These are phyloP conservation scores for Temnothorax longispinosus DNA, from an alignment of 1,140 invertebrate species.

Conservation along the genomic window DNA sequence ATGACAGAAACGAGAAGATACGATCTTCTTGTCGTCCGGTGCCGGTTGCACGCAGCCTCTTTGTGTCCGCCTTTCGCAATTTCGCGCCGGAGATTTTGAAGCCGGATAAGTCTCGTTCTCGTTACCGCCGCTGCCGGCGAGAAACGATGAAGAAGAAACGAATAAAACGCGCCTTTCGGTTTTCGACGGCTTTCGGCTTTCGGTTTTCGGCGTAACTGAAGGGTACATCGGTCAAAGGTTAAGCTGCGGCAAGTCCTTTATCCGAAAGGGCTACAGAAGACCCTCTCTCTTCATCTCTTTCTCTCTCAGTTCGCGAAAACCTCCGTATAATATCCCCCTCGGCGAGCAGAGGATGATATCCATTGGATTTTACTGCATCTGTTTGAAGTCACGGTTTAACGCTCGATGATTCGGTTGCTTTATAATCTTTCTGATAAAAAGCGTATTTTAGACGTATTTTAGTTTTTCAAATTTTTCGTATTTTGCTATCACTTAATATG, in stretches of 20 bases:
- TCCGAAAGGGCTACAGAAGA: neutral
- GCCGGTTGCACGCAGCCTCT: conserved; percentile 42
- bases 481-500: neutral
- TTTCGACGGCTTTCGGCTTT: conserved; percentile 30
- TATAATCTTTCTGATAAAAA: neutral
- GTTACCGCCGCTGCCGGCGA: conserved; percentile 10
- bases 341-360: conserved; percentile 17
- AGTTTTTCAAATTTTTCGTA: neutral
- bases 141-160: neutral
- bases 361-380: conserved; percentile 34
- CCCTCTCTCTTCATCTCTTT: neutral
- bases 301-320: conserved; percentile 13
- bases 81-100: conserved; percentile 43
- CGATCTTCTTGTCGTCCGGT: conserved; percentile 27
- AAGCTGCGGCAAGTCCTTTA: conserved; percentile 13
- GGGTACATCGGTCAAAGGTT: conserved; percentile 52
- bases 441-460: neutral
- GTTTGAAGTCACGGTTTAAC: conserved; percentile 20
- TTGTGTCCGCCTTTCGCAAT: conserved; percentile 53
- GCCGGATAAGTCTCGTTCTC: conserved; percentile 44
- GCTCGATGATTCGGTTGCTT: neutral
- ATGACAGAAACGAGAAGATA: conserved; percentile 57
- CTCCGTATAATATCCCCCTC: conserved; percentile 4
- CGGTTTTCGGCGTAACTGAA: conserved; percentile 44
- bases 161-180: conserved; percentile 45